Evolutionary conservation across 2,797 vertebrate genomes (phyloP), one percentile per base, ranked within the genome.

Genomic region (Falco novaeseelandiae): DNA sequence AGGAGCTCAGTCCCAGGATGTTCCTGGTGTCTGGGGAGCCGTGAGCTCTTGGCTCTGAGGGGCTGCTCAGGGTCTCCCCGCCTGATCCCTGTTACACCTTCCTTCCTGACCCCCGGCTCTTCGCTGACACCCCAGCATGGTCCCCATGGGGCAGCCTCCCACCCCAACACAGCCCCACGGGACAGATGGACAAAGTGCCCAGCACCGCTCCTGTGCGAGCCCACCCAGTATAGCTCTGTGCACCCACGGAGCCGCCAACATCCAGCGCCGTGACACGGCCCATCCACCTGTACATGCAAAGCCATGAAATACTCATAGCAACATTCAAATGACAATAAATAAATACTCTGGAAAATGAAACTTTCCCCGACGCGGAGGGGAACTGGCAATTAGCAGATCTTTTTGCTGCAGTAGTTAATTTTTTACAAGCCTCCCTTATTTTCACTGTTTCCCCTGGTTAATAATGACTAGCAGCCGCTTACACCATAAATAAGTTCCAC

Each of bases 401-500:
- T 95, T 96, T 96, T 78, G 83, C 94, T 66, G 85, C 91, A 87
- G 88, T 73, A 48, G 93, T 97, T 95, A 93, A 92, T 88, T 97
- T 96, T 96, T 97, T 89, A 89, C 93, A 95, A 83, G 95, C 93
- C 89, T 84, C 94, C 83, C 76, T 82, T 82, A 77, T 96, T 72
- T 80, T 52, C 46, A 49, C 86, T 51, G 83, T 78, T 95, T 92
- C 93, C 94, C 96, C 91, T 90, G 73, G 93, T 97, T 92, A 91
- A 94, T 92, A 89, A 94, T 38, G 55, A 87, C 63, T 61, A 90
- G 91, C 93, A 90, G 95, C 97, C 92, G 67, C 96, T 76, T 73
- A 57, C 71, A 26, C 97, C 92, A 82, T 98, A 96, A 97, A 97
- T 95, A 98, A 98, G 96, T 95, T 65, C 51, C 96, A 95, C 88